A percentile compares a stretch with the other conserved stretches of the same genome.
Evolutionary conservation across 2,797 vertebrate species (phyloP).

Genomic region (Holocentrus rufus): DNA sequence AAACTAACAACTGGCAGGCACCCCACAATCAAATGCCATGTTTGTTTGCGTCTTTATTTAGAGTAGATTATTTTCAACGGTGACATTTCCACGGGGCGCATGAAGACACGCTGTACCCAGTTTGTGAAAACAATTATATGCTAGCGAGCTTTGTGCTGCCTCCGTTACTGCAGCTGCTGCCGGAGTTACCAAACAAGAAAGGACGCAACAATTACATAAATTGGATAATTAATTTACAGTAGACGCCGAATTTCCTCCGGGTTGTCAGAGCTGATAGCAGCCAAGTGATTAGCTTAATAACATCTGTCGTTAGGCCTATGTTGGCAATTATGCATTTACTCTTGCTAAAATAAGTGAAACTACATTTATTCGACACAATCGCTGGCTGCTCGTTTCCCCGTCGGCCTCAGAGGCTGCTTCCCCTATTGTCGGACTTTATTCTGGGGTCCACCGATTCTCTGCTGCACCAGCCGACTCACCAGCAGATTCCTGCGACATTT

Average conservation of each 20-base stretch:
- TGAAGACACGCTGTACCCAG: constrained; percentile 17
- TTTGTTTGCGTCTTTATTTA: constrained; percentile 59
- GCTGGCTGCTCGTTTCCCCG: too few relatives aligned
- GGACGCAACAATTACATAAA: background rate
- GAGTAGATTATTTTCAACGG: constrained; percentile 46
- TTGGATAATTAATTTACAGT: background rate
- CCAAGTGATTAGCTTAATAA: constrained; percentile 64
- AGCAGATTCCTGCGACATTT: constrained; percentile 67
- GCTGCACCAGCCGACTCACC: constrained; percentile 68
- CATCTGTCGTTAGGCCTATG: constrained; percentile 34
- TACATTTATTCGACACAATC: background rate
- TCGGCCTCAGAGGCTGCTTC: background rate
- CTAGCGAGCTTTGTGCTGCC: background rate
- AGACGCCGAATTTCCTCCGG: constrained; percentile 16
- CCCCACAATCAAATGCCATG: constrained; percentile 49
- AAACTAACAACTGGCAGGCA: constrained; percentile 32
- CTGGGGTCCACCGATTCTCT: background rate
- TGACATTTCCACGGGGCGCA: constrained; percentile 36
- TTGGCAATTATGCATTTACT: constrained; percentile 6
- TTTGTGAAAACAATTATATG: constrained; percentile 18
- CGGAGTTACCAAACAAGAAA: background rate
- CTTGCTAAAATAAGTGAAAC: background rate
- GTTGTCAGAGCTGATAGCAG: constrained; percentile 17
- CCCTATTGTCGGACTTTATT: background rate
- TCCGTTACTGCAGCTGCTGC: background rate